Conservation (phyloP, 2,888 invertebrate species). For the Caenorhabditis virilis region DNA sequence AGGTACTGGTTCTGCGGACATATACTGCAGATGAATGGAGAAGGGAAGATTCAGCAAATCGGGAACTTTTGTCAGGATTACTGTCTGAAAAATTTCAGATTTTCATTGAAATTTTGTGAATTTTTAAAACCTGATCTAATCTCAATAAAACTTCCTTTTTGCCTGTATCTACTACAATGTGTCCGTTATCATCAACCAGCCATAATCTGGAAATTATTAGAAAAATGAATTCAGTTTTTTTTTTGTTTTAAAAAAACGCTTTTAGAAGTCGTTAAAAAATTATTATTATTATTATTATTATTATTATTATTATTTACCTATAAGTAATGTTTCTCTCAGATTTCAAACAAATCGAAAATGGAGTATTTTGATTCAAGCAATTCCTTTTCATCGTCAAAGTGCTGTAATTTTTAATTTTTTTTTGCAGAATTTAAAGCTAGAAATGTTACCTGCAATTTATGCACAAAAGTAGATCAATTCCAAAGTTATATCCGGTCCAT, state of each 20-base stretch:
- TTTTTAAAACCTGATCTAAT: conserved; percentile 13
- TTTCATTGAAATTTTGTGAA: neutral
- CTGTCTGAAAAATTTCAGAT: conserved; percentile 10
- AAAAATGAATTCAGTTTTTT: no score
- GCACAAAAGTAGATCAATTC: conserved; percentile 56
- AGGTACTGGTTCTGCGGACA: conserved; percentile 17
- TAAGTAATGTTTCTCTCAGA: conserved; percentile 39
- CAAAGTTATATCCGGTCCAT: conserved; percentile 59
- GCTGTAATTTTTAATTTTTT: conserved; percentile 14
- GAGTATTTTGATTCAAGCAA: conserved; percentile 37
- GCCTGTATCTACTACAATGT: conserved; percentile 15
- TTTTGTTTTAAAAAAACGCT: no score
- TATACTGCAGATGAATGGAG: conserved; percentile 42
- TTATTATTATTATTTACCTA: conserved; percentile 25
- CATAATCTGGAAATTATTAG: conserved; percentile 15
- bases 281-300: neutral
- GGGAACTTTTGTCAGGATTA: conserved; percentile 24
- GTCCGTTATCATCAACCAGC: conserved; percentile 15
- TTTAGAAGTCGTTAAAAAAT: neutral
- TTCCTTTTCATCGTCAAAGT: conserved; percentile 46
- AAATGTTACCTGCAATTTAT: no score
- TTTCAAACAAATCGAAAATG: conserved; percentile 45
- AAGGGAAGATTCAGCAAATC: conserved; percentile 25
- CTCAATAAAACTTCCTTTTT: conserved; percentile 5
- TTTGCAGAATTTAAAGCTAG: conserved; percentile 22